Base-by-base conservation (phyloP, 2,797 vertebrate genomes). In the Philypnodon macrostomus region DNA sequence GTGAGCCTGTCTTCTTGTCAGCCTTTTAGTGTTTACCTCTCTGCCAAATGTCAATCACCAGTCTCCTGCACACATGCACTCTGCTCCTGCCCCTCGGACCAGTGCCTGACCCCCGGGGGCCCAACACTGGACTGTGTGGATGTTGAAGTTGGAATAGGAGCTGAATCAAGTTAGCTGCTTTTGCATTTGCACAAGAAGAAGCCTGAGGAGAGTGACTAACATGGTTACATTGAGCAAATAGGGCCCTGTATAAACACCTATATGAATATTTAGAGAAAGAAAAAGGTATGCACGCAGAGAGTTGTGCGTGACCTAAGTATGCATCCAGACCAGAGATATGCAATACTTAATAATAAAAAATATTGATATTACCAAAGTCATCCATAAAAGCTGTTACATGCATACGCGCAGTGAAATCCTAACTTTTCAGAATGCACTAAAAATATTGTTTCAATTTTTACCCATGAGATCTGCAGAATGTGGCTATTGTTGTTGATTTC, bases 31-130 rank as follows among this genome's bases (percentile, higher is more conserved):
- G 57, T 80, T 72, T 77, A 73, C 57, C 45, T 40, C 58, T 58
- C 77, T 79, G 70, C 75, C 53, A 50, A 58, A 56, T 83, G 74
- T 85, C 85, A 84, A 50, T 83, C 79, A 77, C 56, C 70, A 70
- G 56, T 50, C 44, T 75, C 33, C 45, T 41, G 48, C 16, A 45
- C 37, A 48, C 49, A 35, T 47, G 31, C 36, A 6, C n/a, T 14
- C 12, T 32, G 32, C 19, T 40, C 21, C 6, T 38, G 47, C 32
- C 38, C 15, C 38, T 49, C 32, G 36, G 67, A 56, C 67, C 60
- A 65, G 47, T 34, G 37, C 58, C 21, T 60, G 70, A 73, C 71
- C 54, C 35, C 38, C 52, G 50, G 75, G 67, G 50, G 3, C 35
- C 40, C 36, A 54, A 56, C 52, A 29, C 38, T 11, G 23, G 51